phyloP scores from a whole-genome alignment of 2,888 invertebrate genomes.

The Synergus umbraculus region DNA sequence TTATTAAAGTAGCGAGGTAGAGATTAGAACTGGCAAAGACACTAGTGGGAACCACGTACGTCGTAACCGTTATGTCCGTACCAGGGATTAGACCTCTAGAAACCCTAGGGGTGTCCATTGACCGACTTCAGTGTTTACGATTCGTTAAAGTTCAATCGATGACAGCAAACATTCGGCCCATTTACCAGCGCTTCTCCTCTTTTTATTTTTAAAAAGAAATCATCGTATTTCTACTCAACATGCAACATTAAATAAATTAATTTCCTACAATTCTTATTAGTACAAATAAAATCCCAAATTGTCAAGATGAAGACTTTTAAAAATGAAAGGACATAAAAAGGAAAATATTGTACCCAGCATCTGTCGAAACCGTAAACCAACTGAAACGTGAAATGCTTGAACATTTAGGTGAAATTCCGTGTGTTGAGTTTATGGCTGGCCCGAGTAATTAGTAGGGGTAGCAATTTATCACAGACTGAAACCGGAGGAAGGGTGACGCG shows the following conservation, averaged over 20 bases:
- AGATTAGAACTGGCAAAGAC: conserved; percentile 56
- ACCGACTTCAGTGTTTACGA: neutral
- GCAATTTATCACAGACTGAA: conserved; percentile 69
- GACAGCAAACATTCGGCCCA: neutral
- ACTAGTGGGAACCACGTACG: neutral
- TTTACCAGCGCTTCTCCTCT: neutral
- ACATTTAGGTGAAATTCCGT: conserved; percentile 15
- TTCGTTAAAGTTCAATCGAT: neutral
- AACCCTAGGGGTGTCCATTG: neutral
- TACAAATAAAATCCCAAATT: neutral
- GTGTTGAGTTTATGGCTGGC: neutral
- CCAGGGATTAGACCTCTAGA: neutral
- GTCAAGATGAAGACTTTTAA: neutral
- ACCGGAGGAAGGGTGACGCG: neutral
- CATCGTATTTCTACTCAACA: no score
- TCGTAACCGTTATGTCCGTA: neutral
- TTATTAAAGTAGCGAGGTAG: conserved; percentile 54
- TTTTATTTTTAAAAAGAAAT: no score
- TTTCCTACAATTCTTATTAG: no score
- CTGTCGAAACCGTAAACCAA: conserved; percentile 9
- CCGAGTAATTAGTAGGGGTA: conserved; percentile 70
- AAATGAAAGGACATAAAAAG: conserved; percentile 28
- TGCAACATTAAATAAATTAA: no score
- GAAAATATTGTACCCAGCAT: conserved; percentile 32
- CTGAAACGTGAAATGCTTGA: neutral